Base-by-base conservation (phyloP, 2,888 invertebrate species). In the Philereme vetulata region DNA sequence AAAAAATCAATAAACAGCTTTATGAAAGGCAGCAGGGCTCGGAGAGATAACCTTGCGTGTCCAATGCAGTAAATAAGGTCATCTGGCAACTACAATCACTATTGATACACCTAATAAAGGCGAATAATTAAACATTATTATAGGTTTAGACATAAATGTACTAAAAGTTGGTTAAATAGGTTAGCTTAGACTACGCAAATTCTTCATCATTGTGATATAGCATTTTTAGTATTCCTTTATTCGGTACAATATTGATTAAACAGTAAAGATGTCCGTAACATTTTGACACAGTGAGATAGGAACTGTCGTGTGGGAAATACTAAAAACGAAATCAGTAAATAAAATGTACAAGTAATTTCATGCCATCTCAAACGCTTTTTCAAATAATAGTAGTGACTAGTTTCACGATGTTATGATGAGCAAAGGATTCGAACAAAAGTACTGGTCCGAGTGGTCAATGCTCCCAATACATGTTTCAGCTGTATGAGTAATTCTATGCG, bases 1-100 rank as follows among this genome's bases (percentile, higher is more conserved):
- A 62, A 51, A 62, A 66, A 70, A 71, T 60, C 72, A 66, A 72
- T 70, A 74, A 73, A 72, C 40, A 66, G 48, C 68, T 72, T 81
- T 80, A 79, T 72, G 74, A 77, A 80, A 79, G 72, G 73, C 76
- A 79, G 61, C 74, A 81, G 77, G 76, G 76, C 78, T 74, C 64
- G 61, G 54, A 64, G 68, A 76, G 85, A 85, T 85, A 86, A 86
- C 86, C 86, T 86, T 86, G 84, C 68, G 61, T 71, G 77, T 71
- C 75, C 76, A 78, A 66, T 65, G 69, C 73, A 64, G 80, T 80
- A 81, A 86, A 84, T 83, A 86, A 85, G 81, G 85, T 85, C 82
- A 78, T 78, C 72, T 69, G 65, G 65, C 70, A 75, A 67, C 64
- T 67, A 76, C 77, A 76, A 75, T 77, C 74, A 70, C 72, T 71